Evolutionary conservation across 2,113 vertebrate genomes (phyloP).

Genomic region (Plecturocebus donacophilus): DNA sequence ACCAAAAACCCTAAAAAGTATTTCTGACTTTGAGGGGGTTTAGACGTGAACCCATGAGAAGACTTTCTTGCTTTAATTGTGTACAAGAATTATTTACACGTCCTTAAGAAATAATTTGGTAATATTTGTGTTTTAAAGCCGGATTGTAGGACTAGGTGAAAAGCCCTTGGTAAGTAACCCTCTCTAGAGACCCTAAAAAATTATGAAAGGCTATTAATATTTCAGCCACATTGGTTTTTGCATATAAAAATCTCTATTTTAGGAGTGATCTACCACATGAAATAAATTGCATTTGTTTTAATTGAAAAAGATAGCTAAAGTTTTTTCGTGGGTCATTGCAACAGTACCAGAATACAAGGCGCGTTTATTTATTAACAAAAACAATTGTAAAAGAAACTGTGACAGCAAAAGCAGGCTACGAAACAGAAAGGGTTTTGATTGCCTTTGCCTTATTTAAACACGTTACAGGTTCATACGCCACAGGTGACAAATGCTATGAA

Average conservation of each 20-base stretch:
- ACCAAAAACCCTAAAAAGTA: slow-evolving; percentile 17
- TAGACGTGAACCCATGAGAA: neutral
- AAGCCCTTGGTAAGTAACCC: slow-evolving; percentile 29
- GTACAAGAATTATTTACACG: slow-evolving; percentile 50
- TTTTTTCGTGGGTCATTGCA: slow-evolving; percentile 83
- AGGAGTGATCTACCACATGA: slow-evolving; percentile 81
- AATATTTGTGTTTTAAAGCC: slow-evolving; percentile 62
- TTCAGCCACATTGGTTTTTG: slow-evolving; percentile 80
- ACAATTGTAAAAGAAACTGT: slow-evolving; percentile 82
- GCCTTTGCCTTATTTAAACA: slow-evolving; percentile 75
- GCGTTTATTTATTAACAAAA: slow-evolving; percentile 84
- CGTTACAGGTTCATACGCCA: slow-evolving; percentile 80
- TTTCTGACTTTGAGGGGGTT: neutral
- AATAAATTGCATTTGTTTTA: slow-evolving; percentile 84
- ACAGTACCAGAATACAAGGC: slow-evolving; percentile 87
- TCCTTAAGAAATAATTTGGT: slow-evolving; percentile 78
- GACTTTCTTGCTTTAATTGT: slow-evolving; percentile 65
- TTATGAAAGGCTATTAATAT: slow-evolving; percentile 57
- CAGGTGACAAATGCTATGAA: slow-evolving; percentile 75
- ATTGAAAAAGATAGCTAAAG: slow-evolving; percentile 87
- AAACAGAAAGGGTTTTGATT: slow-evolving; percentile 78
- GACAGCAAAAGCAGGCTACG: slow-evolving; percentile 85
- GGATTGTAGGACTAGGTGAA: neutral
- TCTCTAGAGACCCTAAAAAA: slow-evolving; percentile 67
- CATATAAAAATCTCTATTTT: slow-evolving; percentile 86